Evolutionary conservation across 2,888 invertebrate species (phyloP), one percentile per base, ranked within the genome.

Genomic region (Saturnia pavonia): DNA sequence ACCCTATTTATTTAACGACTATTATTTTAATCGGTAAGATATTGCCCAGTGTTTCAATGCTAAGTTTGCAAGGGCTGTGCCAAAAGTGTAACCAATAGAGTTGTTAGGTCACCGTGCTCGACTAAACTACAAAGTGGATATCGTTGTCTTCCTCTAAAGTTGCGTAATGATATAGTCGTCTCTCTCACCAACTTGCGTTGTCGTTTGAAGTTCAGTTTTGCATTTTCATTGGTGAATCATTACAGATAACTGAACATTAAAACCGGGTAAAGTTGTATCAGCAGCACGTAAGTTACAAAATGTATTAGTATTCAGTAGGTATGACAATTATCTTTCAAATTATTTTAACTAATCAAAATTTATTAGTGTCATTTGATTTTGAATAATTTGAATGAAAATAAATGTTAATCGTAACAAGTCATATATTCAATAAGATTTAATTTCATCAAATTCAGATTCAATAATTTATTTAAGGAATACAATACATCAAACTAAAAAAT

Each of bases 11-110:
- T 84, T 80, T 86, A 86, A 88, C 92, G 91, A 92, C 89, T 89
- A 89, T 85, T 90, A 88, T 89, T 84, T 86, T 83, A 86, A 91
- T 87, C 92, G 93, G 94, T 94, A 94, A 94, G 92, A 88, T 80
- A 83, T 79, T 82, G 77, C 78, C 83, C 82, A 89, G 91, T 90
- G 91, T 81, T 83, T 74, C 75, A 78, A 75, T 70, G 72, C 73
- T 75, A 83, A 80, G 78, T 82, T 81, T 76, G 76, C 76, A 82
- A 86, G 81, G 85, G 86, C 82, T 85, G 87, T 86, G 88, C 85
- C 86, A 85, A 85, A 86, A 90, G 91, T 86, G 86, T 80, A 73
- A 76, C 72, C 74, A 72, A 76, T 78, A 77, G 74, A 75, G 74
- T 68, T 63, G 74, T 75, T 69, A 75, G 77, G 76, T 76, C 74